These are phyloP conservation scores for Platyrinchus mystaceus DNA, from an alignment of 2,797 vertebrate species.

Conservation along the genomic window DNA sequence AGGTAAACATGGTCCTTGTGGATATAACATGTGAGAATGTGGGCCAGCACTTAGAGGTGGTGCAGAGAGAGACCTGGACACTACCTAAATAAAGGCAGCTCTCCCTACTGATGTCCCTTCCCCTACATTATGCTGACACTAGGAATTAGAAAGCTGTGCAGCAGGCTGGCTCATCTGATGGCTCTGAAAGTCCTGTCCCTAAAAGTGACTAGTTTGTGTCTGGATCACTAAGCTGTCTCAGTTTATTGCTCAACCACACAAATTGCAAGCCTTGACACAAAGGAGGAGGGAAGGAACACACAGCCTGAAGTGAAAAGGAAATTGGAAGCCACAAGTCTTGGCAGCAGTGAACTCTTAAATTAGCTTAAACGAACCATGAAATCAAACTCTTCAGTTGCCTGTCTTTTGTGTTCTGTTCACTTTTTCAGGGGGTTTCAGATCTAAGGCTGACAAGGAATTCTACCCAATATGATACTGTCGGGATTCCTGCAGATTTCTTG, in stretches of 20 bases:
- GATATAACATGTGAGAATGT: not conserved
- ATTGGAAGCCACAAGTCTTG: not conserved
- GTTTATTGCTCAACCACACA: not conserved
- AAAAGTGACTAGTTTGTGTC: not conserved
- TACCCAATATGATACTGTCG: not conserved
- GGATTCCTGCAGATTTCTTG: not conserved
- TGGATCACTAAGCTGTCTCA: not conserved
- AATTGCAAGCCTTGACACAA: not conserved
- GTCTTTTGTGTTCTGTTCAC: not conserved
- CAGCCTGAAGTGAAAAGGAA: not conserved
- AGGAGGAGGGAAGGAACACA: not conserved
- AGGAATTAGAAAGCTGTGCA: not conserved
- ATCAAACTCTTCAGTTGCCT: not conserved
- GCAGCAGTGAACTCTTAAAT: not conserved
- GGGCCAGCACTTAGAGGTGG: not conserved
- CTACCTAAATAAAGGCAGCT: not conserved
- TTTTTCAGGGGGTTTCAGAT: not conserved
- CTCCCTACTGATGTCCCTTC: not conserved
- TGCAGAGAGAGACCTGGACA: not conserved
- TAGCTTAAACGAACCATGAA: not conserved
- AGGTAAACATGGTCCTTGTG: not conserved
- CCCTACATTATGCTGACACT: not conserved
- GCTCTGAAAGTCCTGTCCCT: not conserved
- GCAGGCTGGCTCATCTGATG: not conserved
- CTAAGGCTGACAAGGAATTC: not conserved